Base-by-base conservation (phyloP, 2,888 invertebrate species). In the Azorinus chamasolen region DNA sequence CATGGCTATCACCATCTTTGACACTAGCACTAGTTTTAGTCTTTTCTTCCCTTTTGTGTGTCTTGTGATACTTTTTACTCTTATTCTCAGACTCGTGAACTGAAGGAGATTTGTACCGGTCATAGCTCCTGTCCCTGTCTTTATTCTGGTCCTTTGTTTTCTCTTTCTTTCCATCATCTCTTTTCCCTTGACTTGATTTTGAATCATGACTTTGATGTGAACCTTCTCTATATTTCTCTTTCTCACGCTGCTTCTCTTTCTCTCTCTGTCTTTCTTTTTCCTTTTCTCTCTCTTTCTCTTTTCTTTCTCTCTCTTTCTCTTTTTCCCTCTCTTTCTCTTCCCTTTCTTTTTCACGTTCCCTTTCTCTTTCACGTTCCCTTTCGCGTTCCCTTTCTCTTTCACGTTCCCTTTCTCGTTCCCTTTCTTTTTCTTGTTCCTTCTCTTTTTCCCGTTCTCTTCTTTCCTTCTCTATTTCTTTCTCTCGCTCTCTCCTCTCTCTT, bases 401-500 rank as follows among this genome's bases (percentile, higher is more conserved):
- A 53, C 39, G 61, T 27, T 65, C 58, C 18, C 37, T 65, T 37
- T 63, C 51, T 24, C 55, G 50, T 24, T 72, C 53, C 48, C 16
- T 73, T 27, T 43, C 25, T 45, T 27, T 62, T 57, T 43, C 45
- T 27, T 48, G 69, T 54, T 57, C 62, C 43, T 22, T 59, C 22
- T 68, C 72, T 48, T 46, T 57, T 43, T 71, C 43, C 5, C 46
- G 61, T 24, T 72, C 71, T 46, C 39, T 61, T 41, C 37, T 51
- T 39, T 66, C 70, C 22, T 46, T 54, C 32, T 18, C 53, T 22
- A 74, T 61, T 45, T 61, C 54, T 45, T 76, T 50, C 45, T 80
- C 73, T 32, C 62, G 57, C 48, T 74, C 64, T 41, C 27, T 65
- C 14, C 74, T 74, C 27, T 72, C 66, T 25, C 14, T 84, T 78